Evolutionary conservation across 2,113 vertebrate species (phyloP).

Genomic region (Passerina amoena): DNA sequence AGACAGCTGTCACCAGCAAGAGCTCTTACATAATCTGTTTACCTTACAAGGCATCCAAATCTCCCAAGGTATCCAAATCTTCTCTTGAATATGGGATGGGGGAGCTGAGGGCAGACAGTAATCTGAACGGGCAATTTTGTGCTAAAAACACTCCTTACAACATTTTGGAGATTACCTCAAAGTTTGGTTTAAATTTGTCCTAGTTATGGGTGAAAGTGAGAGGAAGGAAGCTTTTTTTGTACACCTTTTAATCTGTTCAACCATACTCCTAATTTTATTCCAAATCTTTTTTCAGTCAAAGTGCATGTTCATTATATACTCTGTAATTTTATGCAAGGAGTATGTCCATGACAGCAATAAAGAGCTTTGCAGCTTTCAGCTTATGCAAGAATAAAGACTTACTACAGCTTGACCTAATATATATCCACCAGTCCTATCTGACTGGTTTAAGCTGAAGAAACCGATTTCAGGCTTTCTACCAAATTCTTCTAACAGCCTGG

Average conservation of each 20-base stretch:
- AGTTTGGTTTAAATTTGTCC: not conserved
- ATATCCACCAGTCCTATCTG: not conserved
- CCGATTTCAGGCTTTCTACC: not conserved
- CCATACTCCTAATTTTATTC: not conserved
- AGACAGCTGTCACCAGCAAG: not conserved
- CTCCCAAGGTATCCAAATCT: not conserved
- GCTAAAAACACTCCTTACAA: not conserved
- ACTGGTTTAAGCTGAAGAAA: not conserved
- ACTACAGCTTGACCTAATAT: not conserved
- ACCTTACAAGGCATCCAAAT: not conserved
- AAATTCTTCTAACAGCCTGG: not conserved
- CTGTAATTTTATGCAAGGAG: not conserved
- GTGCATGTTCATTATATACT: not conserved
- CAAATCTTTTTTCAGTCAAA: not conserved
- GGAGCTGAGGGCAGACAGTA: not conserved
- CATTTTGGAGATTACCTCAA: not conserved
- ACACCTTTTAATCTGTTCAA: not conserved
- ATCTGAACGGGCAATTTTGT: not conserved
- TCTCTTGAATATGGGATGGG: not conserved
- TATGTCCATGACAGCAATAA: not conserved
- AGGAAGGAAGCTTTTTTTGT: not conserved
- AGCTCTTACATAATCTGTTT: not conserved
- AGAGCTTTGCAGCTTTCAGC: not conserved
- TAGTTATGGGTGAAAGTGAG: not conserved
- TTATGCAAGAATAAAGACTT: constrained; percentile 6